These are phyloP conservation scores for Porites evermanni DNA, from an alignment of 92 coral and sea anemone species.

Conservation along the genomic window DNA sequence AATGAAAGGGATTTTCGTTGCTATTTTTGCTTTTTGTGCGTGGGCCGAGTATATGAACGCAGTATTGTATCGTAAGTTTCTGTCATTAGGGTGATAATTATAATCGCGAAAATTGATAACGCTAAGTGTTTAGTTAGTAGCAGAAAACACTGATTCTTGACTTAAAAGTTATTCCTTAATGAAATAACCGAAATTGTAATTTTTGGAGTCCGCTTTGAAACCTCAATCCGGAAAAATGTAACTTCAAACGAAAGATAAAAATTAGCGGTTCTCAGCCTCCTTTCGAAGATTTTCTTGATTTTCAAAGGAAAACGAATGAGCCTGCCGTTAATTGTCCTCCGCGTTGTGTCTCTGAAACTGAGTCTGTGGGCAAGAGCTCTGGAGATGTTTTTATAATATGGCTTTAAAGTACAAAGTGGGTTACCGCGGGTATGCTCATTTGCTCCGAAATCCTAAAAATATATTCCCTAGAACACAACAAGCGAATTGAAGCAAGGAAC, in stretches of 20 bases:
- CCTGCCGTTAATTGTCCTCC: background rate
- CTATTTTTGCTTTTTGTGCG: constrained; percentile 18
- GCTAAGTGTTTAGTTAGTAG: background rate
- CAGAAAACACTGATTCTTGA: constrained; percentile 5
- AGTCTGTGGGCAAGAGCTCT: background rate
- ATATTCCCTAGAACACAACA: constrained; percentile 3
- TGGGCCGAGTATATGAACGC: background rate
- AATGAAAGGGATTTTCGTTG: background rate
- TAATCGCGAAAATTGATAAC: background rate
- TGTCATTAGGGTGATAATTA: background rate
- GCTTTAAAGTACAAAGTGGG: constrained; percentile 19
- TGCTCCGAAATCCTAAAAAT: constrained; percentile 12
- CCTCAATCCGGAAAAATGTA: constrained; percentile 6
- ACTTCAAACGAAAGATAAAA: constrained; percentile 6
- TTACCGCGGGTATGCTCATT: constrained; percentile 13
- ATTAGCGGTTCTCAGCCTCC: background rate
- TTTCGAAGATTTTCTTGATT: constrained; percentile 7
- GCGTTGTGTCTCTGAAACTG: background rate
- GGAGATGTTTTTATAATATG: background rate
- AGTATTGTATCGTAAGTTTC: background rate
- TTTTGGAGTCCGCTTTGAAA: background rate
- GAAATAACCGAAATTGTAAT: constrained; percentile 21
- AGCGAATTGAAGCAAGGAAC: constrained; percentile 18
- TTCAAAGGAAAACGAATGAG: constrained; percentile 26
- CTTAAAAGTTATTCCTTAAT: background rate